Conservation (phyloP, 2,797 vertebrate species). For the Anguilla anguilla region DNA sequence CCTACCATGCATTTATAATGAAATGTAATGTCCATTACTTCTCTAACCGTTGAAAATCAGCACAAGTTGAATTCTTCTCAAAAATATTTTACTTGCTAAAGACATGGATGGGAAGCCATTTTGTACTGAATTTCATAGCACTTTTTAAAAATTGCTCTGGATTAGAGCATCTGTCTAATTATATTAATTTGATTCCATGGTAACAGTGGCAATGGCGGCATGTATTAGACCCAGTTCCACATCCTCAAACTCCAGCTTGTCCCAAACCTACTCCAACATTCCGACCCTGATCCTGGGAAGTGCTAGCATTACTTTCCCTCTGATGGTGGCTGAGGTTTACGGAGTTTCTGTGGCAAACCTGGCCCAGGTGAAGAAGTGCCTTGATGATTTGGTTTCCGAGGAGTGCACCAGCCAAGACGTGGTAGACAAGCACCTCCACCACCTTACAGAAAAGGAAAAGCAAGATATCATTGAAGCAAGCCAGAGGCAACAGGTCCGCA, state of each 20-base stretch:
- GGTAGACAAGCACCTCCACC: constrained; percentile 31
- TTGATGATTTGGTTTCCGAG: constrained; percentile 50
- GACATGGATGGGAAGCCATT: no score
- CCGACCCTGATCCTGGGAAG: constrained; percentile 33
- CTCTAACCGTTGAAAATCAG: no score
- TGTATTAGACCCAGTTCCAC: neutral
- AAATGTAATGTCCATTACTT: no score
- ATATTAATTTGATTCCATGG: neutral
- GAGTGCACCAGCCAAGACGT: constrained; percentile 46
- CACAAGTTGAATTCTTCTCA: no score
- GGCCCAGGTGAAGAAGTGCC: constrained; percentile 40
- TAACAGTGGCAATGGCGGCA: neutral
- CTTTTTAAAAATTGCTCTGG: no score
- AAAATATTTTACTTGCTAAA: neutral
- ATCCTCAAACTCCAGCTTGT: neutral
- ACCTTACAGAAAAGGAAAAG: constrained; percentile 43
- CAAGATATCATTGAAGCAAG: constrained; percentile 43
- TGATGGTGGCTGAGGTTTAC: constrained; percentile 44
- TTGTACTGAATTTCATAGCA: no score
- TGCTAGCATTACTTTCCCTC: constrained; percentile 42
- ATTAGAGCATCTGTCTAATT: no score
- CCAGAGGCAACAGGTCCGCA: constrained; percentile 43
- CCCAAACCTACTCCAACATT: neutral
- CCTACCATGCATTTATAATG: no score
- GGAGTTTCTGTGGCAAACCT: constrained; percentile 42